Evolutionary conservation across 2,888 invertebrate species (phyloP).

Genomic region (Noctuana brunneofusca): DNA sequence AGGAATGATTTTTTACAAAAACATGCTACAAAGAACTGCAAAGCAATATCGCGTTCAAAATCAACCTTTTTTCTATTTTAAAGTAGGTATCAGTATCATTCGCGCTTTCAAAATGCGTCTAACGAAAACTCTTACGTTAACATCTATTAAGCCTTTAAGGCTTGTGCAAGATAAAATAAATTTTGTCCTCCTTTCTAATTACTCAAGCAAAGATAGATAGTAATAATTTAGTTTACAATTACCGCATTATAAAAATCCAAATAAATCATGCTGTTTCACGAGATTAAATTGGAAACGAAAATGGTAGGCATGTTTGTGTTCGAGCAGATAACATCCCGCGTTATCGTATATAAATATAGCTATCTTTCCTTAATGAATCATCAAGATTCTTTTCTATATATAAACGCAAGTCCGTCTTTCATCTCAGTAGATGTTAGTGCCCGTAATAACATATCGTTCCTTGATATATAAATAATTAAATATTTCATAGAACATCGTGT

Average conservation of each 20-base stretch:
- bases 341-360: conserved; percentile 34
- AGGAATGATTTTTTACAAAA: too few relatives aligned
- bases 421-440: not conserved
- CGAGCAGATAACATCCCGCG: conserved; percentile 31
- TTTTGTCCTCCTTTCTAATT: not conserved
- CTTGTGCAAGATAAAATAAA: not conserved
- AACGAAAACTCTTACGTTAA: not conserved
- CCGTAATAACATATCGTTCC: not conserved
- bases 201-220: conserved; percentile 1
- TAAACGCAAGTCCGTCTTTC: conserved; percentile 9
- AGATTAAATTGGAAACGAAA: conserved; percentile 32
- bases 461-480: conserved; percentile 8
- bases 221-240: conserved; percentile 20
- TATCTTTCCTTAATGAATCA: conserved; percentile 32
- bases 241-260: conserved; percentile 21
- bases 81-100: too few relatives aligned
- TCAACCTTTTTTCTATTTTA: too few relatives aligned
- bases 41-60: too few relatives aligned
- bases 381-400: conserved; percentile 18
- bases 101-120: not conserved
- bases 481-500: not conserved
- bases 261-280: conserved; percentile 34
- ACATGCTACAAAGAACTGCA: too few relatives aligned
- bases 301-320: conserved; percentile 30
- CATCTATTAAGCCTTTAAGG: not conserved